Conservation (phyloP, 2,888 invertebrate genomes). For the Thumatha senex region DNA sequence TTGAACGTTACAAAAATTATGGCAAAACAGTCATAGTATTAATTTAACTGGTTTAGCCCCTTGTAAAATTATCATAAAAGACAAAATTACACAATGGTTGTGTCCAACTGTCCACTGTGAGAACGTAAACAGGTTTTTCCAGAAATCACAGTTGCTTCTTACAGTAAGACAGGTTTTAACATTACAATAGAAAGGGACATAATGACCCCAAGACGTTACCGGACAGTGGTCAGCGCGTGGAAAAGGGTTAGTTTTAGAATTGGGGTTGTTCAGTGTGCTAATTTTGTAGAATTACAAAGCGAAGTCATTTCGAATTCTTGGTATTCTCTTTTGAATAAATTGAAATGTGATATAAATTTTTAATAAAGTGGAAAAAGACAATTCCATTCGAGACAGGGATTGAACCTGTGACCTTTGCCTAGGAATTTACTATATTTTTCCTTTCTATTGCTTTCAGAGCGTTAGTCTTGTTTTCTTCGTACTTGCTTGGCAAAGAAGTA, state of each 20-base stretch:
- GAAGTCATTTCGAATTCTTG: conserved; percentile 20
- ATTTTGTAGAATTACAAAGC: conserved; percentile 24
- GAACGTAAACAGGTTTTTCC: conserved; percentile 58
- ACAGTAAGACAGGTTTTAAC: conserved; percentile 39
- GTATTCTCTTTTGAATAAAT: neutral
- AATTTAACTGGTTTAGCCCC: conserved; percentile 6
- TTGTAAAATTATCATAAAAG: conserved; percentile 22
- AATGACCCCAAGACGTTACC: conserved; percentile 46
- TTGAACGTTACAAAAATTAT: too few relatives aligned
- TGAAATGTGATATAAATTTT: neutral
- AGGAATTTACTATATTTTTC: neutral
- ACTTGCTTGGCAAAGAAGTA: too few relatives aligned
- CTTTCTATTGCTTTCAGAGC: too few relatives aligned
- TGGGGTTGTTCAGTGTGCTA: conserved; percentile 27
- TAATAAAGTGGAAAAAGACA: too few relatives aligned
- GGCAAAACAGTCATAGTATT: neutral
- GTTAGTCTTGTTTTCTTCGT: too few relatives aligned
- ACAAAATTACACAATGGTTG: conserved; percentile 8
- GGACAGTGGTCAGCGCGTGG: conserved; percentile 69
- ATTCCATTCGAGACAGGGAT: too few relatives aligned
- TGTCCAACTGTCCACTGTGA: conserved; percentile 32
- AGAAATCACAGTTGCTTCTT: conserved; percentile 31
- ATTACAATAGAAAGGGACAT: conserved; percentile 38
- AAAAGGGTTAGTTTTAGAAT: conserved; percentile 43
- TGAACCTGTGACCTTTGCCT: too few relatives aligned